Evolutionary conservation across 1,140 invertebrate species (phyloP), one percentile per base, ranked within the genome.

Genomic region (Eriosoma lanigerum): DNA sequence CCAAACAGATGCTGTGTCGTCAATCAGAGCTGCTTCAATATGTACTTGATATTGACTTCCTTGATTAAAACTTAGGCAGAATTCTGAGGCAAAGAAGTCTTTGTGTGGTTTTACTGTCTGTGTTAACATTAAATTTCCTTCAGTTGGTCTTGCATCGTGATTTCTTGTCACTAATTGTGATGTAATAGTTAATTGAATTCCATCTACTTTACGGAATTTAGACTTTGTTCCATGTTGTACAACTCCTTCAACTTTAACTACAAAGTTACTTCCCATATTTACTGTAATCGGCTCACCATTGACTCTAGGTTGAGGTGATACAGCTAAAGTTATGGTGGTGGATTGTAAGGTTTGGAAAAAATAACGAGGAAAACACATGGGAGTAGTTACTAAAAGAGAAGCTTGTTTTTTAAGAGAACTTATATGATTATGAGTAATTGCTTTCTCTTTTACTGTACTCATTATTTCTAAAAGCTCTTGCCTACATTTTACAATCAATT

Each of bases 311-410:
- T 94, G 93, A 0, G 95, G 94, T 46, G 92, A 93, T 12, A 97
- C 90, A 1, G 93, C 93, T 64, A 97, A 85, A 12, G 76, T 82
- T 29, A 82, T 80, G 50, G 62, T 82, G 9, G 94, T 96, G 1
- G 90, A 90, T 85, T 96, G 95, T 13, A 96, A 86, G 9, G 91
- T 90, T 89, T 97, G 95, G 87, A 95, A 97, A 85, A 95, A 95
- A 84, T 92, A 96, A 52, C 96, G 88, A 21, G 96, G 94, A 83
- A 93, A 89, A 54, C 91, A 89, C 12, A 94, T 85, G 29, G 91
- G 90, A 21, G 91, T 89, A 80, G 88, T 88, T 50, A 90, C 87
- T 52, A 94, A 84, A n/a, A 91, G 86, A 56, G 89, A 87, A 1
- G 92, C 90, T 80, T 91, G 90, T 56, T 89, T 88, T 81, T 91